phyloP scores from a whole-genome alignment of 1,140 invertebrate genomes.

The Scaptomyza montana region DNA sequence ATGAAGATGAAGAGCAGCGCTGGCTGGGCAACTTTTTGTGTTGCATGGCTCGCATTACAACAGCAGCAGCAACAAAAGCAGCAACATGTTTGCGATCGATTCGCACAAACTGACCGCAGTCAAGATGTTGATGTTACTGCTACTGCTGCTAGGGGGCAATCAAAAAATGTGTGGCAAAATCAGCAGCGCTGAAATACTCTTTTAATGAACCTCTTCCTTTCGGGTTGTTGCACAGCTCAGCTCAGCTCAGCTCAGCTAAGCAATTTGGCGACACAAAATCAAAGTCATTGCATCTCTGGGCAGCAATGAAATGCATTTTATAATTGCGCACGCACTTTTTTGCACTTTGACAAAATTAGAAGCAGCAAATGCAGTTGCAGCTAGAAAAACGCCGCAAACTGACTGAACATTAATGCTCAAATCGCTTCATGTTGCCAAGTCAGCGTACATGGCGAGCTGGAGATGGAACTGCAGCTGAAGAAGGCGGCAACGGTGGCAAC shows the following conservation, averaged over 20 bases:
- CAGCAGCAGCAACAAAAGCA: constrained; percentile 49
- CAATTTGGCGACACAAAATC: constrained; percentile 80
- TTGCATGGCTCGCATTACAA: constrained; percentile 35
- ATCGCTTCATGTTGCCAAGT: constrained; percentile 81
- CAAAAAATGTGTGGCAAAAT: constrained; percentile 80
- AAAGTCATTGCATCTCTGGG: constrained; percentile 67
- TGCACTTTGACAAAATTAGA: constrained; percentile 73
- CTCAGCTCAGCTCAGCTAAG: constrained; percentile 18
- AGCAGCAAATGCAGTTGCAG: constrained; percentile 31
- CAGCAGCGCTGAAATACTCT: constrained; percentile 74
- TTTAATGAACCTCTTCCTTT: constrained; percentile 81
- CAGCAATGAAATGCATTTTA: constrained; percentile 71
- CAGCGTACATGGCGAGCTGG: constrained; percentile 52
- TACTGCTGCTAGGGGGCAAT: constrained; percentile 55
- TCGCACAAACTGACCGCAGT: constrained; percentile 51
- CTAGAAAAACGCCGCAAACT: constrained; percentile 39
- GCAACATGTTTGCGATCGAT: constrained; percentile 66
- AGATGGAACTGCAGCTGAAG: constrained; percentile 30
- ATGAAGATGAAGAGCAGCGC: constrained; percentile 33
- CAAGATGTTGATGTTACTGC: constrained; percentile 43
- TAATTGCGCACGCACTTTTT: constrained; percentile 80
- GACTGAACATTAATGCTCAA: constrained; percentile 80
- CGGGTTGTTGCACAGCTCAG: constrained; percentile 31
- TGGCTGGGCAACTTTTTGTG: constrained; percentile 51
- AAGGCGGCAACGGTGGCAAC: constrained; percentile 25